Conservation (phyloP, 2,113 vertebrate genomes). For the mouse (Mus musculus) region GRCm39 chr5:141168501-141169000, state of each 20-base stretch:
- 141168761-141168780: not conserved
- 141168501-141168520: not conserved
- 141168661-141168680: not conserved
- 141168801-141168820: not conserved
- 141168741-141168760: not conserved
- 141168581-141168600: not conserved
- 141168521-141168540: not conserved
- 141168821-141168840: not conserved
- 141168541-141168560: not conserved
- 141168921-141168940: slow-evolving; percentile 51
- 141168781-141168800: not conserved
- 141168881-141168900: slow-evolving; percentile 68
- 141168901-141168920: slow-evolving; percentile 64
- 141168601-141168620: not conserved
- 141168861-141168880: not conserved
- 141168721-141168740: not conserved
- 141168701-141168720: too few species aligned
- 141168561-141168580: not conserved
- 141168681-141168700: too few species aligned
- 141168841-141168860: slow-evolving; percentile 56
- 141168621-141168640: not conserved
- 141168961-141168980: slow-evolving; percentile 63
- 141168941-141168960: slow-evolving; percentile 33
- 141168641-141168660: accelerated
- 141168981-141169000: slow-evolving; percentile 55